A percentile compares a stretch with the other conserved stretches of the same genome.
These are phyloP conservation scores for Ladona fulva DNA, from an alignment of 1,140 invertebrate genomes.

Conservation along the genomic window DNA sequence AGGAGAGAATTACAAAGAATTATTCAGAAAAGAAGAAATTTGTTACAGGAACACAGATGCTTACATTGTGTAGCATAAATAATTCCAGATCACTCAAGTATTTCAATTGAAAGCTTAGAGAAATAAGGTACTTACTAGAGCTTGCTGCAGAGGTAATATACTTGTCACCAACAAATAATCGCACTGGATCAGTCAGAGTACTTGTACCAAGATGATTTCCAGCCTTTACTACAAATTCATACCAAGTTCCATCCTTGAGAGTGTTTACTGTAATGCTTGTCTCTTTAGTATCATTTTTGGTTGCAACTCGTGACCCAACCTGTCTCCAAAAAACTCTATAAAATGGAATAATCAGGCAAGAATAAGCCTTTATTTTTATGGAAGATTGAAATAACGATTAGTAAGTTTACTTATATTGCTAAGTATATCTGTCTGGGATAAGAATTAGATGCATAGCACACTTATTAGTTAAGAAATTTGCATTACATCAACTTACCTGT, in stretches of 20 bases:
- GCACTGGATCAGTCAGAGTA: constrained; percentile 56
- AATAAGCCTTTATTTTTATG: no score
- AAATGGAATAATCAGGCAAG: not conserved
- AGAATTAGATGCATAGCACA: no score
- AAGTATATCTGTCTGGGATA: no score
- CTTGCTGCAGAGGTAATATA: constrained; percentile 53
- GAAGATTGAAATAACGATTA: no score
- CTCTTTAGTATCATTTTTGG: constrained; percentile 61
- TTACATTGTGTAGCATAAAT: no score
- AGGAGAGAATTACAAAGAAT: no score
- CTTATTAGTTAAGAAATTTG: no score
- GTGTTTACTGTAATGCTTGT: constrained; percentile 55
- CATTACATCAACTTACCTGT: constrained; percentile 45
- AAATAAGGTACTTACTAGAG: constrained; percentile 34
- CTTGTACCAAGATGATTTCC: constrained; percentile 70
- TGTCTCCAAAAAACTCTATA: constrained; percentile 43
- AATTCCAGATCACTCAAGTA: no score
- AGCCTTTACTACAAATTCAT: constrained; percentile 72
- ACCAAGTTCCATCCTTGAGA: constrained; percentile 58
- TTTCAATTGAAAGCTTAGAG: no score
- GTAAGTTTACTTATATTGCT: no score
- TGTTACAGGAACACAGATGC: no score
- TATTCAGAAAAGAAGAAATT: no score
- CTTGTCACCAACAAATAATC: constrained; percentile 48
- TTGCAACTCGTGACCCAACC: constrained; percentile 37